Evolutionary conservation across 2,888 invertebrate species (phyloP).

Genomic region (Parnassius apollo): DNA sequence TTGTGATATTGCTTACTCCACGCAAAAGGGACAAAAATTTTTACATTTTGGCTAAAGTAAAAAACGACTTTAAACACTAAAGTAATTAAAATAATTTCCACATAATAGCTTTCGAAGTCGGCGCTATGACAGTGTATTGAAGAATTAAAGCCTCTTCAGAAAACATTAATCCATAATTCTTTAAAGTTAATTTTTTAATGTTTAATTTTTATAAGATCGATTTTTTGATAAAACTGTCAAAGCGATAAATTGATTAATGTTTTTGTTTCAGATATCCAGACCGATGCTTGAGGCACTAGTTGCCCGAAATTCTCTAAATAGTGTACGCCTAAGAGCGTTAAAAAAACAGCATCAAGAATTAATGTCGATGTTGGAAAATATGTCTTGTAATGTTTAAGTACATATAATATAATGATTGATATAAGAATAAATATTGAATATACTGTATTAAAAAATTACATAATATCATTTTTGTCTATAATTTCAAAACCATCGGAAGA

Average conservation of each 20-base stretch:
- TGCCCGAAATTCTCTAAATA: slow-evolving; percentile 66
- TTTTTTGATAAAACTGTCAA: not conserved
- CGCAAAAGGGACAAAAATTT: too few relatives aligned
- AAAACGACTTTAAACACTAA: too few relatives aligned
- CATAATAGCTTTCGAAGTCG: too few relatives aligned
- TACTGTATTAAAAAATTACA: slow-evolving; percentile 38
- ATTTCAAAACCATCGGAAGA: slow-evolving; percentile 78
- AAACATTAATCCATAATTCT: too few relatives aligned
- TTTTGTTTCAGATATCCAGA: slow-evolving; percentile 66
- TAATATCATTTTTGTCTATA: slow-evolving; percentile 67
- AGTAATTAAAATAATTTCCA: too few relatives aligned
- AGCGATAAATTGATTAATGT: not conserved
- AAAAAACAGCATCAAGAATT: slow-evolving; percentile 72
- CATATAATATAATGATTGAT: slow-evolving; percentile 14
- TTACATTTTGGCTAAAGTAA: too few relatives aligned
- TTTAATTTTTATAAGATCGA: too few relatives aligned
- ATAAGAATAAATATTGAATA: not conserved
- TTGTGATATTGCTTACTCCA: too few relatives aligned
- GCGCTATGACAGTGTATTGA: too few relatives aligned
- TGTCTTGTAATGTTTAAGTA: slow-evolving; percentile 52
- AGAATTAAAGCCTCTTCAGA: too few relatives aligned
- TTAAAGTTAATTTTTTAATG: too few relatives aligned
- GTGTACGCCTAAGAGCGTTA: slow-evolving; percentile 64
- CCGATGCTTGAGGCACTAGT: slow-evolving; percentile 76
- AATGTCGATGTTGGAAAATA: slow-evolving; percentile 67